phyloP scores from a whole-genome alignment of 2,888 invertebrate species.

The Pyralis farinalis region DNA sequence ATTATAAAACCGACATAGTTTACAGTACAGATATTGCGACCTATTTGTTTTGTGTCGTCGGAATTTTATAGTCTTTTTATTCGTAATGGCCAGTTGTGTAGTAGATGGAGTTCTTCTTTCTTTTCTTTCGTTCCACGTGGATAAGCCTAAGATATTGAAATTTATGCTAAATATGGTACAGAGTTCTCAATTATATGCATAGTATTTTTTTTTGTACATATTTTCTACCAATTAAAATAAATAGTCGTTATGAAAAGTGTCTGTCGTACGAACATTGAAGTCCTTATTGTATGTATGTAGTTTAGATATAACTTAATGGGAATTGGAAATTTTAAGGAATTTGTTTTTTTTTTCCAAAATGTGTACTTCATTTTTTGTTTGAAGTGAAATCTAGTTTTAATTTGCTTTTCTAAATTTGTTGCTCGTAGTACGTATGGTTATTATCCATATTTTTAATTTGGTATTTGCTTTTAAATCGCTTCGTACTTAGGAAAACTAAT shows the following conservation, averaged over 20 bases:
- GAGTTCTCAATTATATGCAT: constrained; percentile 34
- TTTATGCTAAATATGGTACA: constrained; percentile 26
- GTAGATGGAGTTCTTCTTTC: constrained; percentile 5
- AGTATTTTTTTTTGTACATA: constrained; percentile 51
- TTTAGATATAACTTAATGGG: constrained; percentile 19
- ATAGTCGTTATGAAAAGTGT: constrained; percentile 56
- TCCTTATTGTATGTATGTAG: constrained; percentile 15
- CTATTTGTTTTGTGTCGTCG: constrained; percentile 44
- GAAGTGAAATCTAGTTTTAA: constrained; percentile 26
- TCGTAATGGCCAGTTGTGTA: constrained; percentile 29
- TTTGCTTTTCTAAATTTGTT: constrained; percentile 41
- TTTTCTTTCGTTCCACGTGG: constrained; percentile 26
- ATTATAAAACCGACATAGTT: constrained; percentile 38
- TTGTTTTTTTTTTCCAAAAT: constrained; percentile 23
- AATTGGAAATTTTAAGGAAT: constrained; percentile 22
- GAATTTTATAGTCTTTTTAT: constrained; percentile 31
- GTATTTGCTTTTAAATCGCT: constrained; percentile 52
- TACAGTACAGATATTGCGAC: constrained; percentile 33
- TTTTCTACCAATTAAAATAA: constrained; percentile 41
- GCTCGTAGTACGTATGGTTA: constrained; percentile 32
- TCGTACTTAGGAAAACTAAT: constrained; percentile 52
- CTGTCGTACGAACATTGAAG: constrained; percentile 19
- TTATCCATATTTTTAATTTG: constrained; percentile 31
- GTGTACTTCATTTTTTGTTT: constrained; percentile 38
- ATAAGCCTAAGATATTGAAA: constrained; percentile 32